phyloP scores from a whole-genome alignment of 35 echinoderm and acorn worm genomes.

The Ophioderma brevispina region DNA sequence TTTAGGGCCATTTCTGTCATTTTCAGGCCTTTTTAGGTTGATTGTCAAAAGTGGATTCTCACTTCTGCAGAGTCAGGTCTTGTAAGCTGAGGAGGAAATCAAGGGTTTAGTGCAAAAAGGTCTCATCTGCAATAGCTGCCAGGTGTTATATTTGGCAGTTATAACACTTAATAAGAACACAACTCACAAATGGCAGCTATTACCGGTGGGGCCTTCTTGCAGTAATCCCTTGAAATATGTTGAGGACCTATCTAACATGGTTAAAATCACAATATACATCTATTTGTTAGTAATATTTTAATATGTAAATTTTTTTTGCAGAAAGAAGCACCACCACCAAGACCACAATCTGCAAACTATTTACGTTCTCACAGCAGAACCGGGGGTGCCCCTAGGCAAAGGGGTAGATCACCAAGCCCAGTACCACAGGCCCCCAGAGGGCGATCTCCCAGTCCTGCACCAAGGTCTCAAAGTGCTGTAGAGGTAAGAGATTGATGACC shows the following conservation, averaged over 20 bases:
- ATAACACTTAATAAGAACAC: too few relatives aligned
- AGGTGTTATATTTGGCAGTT: too few relatives aligned
- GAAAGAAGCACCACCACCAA: constrained; percentile 77
- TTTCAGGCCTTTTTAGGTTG: too few relatives aligned
- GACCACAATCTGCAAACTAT: constrained; percentile 86
- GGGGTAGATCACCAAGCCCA: constrained; percentile 87
- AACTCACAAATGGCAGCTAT: too few relatives aligned
- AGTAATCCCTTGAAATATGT: not conserved
- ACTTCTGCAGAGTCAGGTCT: too few relatives aligned
- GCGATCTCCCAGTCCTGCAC: not conserved
- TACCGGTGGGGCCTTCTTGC: not conserved
- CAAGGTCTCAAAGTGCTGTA: constrained; percentile 60
- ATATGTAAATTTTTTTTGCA: constrained; percentile 7
- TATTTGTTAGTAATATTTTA: not conserved
- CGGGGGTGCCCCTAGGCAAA: constrained; percentile 39
- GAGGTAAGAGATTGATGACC: constrained; percentile 29
- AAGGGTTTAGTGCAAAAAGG: too few relatives aligned
- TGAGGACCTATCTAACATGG: too few relatives aligned
- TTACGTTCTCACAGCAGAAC: constrained; percentile 84
- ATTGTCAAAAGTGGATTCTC: too few relatives aligned
- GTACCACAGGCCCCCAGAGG: constrained; percentile 45
- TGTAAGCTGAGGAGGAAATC: too few relatives aligned
- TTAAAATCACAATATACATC: too few relatives aligned
- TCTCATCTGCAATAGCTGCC: too few relatives aligned
- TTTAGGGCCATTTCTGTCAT: too few relatives aligned